phyloP scores from a whole-genome alignment of 2,797 vertebrate species.

The Sebastes minor region DNA sequence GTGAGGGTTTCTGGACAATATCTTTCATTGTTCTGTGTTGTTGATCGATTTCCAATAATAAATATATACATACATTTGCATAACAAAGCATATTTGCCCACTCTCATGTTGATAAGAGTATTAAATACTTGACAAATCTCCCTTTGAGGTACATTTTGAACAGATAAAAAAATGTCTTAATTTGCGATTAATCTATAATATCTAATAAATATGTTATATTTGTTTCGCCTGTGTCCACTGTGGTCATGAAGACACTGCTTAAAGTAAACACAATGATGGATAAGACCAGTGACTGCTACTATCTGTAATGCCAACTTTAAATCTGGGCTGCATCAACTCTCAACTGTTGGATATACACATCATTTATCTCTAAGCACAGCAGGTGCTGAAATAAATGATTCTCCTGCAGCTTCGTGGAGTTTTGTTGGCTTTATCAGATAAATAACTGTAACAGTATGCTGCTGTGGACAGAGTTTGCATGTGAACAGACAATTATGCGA shows the following conservation, averaged over 20 bases:
- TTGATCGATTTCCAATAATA: too few species aligned
- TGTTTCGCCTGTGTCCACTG: neutral
- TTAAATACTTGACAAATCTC: too few species aligned
- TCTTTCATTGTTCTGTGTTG: too few species aligned
- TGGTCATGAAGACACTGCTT: neutral
- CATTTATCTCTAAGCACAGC: slow-evolving; percentile 18
- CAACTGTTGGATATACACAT: slow-evolving; percentile 2
- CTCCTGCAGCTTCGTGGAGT: neutral
- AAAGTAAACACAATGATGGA: neutral
- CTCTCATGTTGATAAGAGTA: too few species aligned
- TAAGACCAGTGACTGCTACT: neutral
- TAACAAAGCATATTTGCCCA: too few species aligned
- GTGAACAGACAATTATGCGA: slow-evolving; percentile 66
- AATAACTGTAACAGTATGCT: slow-evolving; percentile 11
- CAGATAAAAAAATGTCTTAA: too few species aligned
- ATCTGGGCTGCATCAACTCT: slow-evolving; percentile 30
- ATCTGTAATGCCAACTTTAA: slow-evolving; percentile 12
- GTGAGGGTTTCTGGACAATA: too few species aligned
- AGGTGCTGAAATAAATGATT: slow-evolving; percentile 24
- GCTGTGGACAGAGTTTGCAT: slow-evolving; percentile 40
- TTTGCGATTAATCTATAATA: too few species aligned
- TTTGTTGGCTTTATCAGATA: slow-evolving; percentile 23
- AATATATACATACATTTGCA: too few species aligned
- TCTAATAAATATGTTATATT: too few species aligned
- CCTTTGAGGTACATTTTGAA: too few species aligned